Evolutionary conservation across 2,888 invertebrate species (phyloP).

Genomic region (Halocaridina rubra): DNA sequence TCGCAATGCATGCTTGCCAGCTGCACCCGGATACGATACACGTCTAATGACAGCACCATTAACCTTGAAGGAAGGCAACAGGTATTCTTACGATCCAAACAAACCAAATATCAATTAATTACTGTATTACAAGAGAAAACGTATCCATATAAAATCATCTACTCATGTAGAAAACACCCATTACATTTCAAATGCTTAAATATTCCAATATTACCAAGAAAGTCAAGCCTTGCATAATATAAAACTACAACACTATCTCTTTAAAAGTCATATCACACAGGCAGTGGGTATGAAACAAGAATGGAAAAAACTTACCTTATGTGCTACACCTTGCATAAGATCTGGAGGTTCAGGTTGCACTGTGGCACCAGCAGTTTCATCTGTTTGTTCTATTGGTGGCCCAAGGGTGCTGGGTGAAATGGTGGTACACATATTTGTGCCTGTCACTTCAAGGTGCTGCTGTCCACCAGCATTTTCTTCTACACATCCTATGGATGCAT

Average conservation of each 20-base stretch:
- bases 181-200: too few species aligned
- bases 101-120: too few species aligned
- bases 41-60: constrained; percentile 46
- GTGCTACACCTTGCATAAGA: constrained; percentile 26
- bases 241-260: neutral
- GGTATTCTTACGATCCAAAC: neutral
- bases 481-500: too few species aligned
- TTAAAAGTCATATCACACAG: neutral
- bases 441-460: too few species aligned
- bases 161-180: neutral
- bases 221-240: too few species aligned
- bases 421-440: too few species aligned
- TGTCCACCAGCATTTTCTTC: neutral
- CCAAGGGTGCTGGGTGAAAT: too few species aligned
- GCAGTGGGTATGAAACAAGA: neutral
- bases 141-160: neutral
- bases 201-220: too few species aligned
- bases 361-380: neutral
- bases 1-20: constrained; percentile 73
- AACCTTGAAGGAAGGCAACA: neutral
- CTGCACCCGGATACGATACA: constrained; percentile 30
- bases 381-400: constrained; percentile 2
- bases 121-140: too few species aligned
- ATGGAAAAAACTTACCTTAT: constrained; percentile 12
- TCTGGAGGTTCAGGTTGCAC: constrained; percentile 42